phyloP scores from a whole-genome alignment of 1,140 invertebrate genomes.

The Lasaia peninsularis region DNA sequence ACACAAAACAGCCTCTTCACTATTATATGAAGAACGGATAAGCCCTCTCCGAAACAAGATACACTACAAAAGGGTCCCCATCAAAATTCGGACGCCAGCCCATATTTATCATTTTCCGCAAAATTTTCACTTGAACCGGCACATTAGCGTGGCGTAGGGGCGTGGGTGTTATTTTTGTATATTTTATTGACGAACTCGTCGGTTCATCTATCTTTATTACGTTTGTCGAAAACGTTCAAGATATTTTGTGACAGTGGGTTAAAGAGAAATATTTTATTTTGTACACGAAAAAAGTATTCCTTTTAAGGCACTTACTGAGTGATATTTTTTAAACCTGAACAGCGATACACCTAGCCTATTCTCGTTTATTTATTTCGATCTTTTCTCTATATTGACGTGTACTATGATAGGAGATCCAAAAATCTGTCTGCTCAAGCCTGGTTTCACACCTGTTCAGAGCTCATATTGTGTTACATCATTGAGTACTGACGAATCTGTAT shows the following conservation, averaged over 20 bases:
- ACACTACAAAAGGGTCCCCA: slow-evolving; percentile 60
- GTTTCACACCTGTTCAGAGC: slow-evolving; percentile 16
- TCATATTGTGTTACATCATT: slow-evolving; percentile 21
- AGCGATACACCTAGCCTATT: too few species aligned
- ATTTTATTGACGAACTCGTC: neutral
- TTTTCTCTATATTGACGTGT: neutral
- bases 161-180: slow-evolving; percentile 7
- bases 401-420: slow-evolving; percentile 12
- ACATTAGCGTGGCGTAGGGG: slow-evolving; percentile 15
- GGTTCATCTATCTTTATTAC: slow-evolving; percentile 7
- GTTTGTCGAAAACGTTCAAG: neutral
- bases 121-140: slow-evolving; percentile 61
- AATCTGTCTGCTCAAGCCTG: slow-evolving; percentile 5
- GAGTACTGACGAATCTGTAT: slow-evolving; percentile 19
- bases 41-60: slow-evolving; percentile 70
- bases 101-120: slow-evolving; percentile 68
- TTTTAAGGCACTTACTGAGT: too few species aligned
- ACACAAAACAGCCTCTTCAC: slow-evolving; percentile 25
- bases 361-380: too few species aligned
- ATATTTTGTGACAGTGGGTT: too few species aligned
- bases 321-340: too few species aligned
- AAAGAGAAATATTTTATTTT: too few species aligned
- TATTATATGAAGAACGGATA: slow-evolving; percentile 56
- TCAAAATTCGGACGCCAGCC: slow-evolving; percentile 58
- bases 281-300: too few species aligned